Base-by-base conservation (phyloP, 2,888 invertebrate genomes). In the Lasioglossum malachurum region DNA sequence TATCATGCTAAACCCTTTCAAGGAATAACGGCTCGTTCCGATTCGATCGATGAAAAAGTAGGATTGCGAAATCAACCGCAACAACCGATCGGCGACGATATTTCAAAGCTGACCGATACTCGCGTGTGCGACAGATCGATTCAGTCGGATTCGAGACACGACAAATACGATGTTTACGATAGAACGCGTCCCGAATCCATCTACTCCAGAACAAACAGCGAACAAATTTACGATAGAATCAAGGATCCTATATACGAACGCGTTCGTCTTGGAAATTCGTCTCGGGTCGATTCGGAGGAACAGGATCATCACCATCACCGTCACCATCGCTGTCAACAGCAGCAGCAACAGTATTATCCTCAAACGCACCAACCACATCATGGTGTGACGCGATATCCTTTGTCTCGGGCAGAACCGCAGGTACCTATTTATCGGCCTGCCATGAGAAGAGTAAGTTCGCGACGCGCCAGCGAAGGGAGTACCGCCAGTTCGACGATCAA, bases 401-500 rank as follows among this genome's bases (percentile, higher is more conserved):
- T 95, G 64, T 93, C 95, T 0, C 91, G 94, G 23, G 94, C 95
- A 0, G 95, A 95, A 84, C 95, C 95, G 1, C 95, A 95, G 86
- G 94, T 94, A 38, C 95, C 95, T 35, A 94, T 94, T 75, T 93
- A 93, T 78, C 92, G 94, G 38, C 92, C 94, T 2, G 91, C 94
- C 3, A 88, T 92, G 74, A 91, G 93, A 60, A 92, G 85, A 41
- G 75, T 93, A n/a, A 92, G 91, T 0, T 87, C 92, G 46, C 95
- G 96, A n/a, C 94, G 96, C 41, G 96, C 96, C 2, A 96, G 96
- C 89, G 96, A 96, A 87, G 96, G 96, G 41, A 96, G 96, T 88
- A 94, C 94, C 27, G 93, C 67, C 0, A 80, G 90, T 12, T 80
- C 80, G 35, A 75, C 78, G 41, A 84, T 82, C 69, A 89, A 89